Conservation (phyloP, 2,888 invertebrate species). For the Tuta absoluta region DNA sequence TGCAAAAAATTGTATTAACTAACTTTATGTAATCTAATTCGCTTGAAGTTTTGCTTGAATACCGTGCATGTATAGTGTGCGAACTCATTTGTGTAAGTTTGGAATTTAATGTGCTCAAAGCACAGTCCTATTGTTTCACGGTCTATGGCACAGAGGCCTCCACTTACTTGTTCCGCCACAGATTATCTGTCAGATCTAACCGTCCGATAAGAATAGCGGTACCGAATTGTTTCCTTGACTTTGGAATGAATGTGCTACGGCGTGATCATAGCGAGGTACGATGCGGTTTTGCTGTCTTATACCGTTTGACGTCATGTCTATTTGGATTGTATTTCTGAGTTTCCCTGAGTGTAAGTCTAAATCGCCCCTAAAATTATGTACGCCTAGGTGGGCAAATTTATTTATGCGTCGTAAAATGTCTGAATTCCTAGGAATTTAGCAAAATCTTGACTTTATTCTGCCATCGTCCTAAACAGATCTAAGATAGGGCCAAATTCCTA, state of each 20-base stretch:
- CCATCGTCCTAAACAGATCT: too few relatives aligned
- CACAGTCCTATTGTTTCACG: neutral
- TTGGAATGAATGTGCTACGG: conserved; percentile 7
- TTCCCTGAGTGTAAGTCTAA: neutral
- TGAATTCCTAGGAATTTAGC: too few relatives aligned
- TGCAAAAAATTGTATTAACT: too few relatives aligned
- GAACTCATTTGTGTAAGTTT: too few relatives aligned
- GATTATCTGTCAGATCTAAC: conserved; percentile 26
- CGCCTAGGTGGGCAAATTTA: too few relatives aligned
- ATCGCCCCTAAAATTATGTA: too few relatives aligned
- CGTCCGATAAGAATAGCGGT: conserved; percentile 23
- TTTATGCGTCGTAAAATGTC: too few relatives aligned
- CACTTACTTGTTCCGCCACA: conserved; percentile 19
- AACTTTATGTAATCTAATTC: too few relatives aligned
- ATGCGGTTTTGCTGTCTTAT: conserved; percentile 2
- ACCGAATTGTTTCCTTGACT: conserved; percentile 19
- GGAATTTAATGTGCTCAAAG: neutral
- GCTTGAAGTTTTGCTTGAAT: too few relatives aligned
- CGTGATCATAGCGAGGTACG: neutral
- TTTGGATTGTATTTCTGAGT: neutral
- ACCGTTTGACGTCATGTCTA: neutral
- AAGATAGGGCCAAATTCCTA: too few relatives aligned
- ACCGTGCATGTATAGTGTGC: too few relatives aligned
- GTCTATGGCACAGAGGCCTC: conserved; percentile 9
- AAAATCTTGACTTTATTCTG: too few relatives aligned